These are phyloP conservation scores for Oxytorus armatus DNA, from an alignment of 2,888 invertebrate genomes.

Conservation along the genomic window DNA sequence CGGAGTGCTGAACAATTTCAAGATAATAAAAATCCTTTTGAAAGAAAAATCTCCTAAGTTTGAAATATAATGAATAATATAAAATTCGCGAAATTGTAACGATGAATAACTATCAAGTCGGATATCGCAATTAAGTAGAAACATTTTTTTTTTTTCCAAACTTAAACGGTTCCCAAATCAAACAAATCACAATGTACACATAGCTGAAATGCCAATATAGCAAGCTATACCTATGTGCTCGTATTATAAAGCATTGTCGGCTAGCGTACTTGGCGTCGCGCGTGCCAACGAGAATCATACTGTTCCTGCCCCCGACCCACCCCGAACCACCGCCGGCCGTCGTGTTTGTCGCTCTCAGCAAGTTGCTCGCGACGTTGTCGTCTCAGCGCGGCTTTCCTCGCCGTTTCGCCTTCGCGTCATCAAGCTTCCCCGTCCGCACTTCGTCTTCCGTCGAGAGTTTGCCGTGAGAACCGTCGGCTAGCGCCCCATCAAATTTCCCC, in stretches of 20 bases:
- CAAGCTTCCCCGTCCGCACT: slow-evolving; percentile 16
- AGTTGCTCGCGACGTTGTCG: slow-evolving; percentile 65
- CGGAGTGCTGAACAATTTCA: no score
- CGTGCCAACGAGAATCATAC: slow-evolving; percentile 80
- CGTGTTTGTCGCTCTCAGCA: slow-evolving; percentile 60
- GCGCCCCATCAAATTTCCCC: slow-evolving; percentile 48
- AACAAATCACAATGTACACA: neutral
- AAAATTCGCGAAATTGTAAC: no score
- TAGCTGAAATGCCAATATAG: no score
- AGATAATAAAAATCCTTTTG: no score
- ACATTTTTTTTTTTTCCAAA: no score
- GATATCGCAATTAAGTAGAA: no score
- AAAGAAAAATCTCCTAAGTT: no score
- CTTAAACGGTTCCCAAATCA: no score
- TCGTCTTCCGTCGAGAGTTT: slow-evolving; percentile 61
- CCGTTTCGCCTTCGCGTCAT: slow-evolving; percentile 58
- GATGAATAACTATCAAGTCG: no score
- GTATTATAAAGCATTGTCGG: slow-evolving; percentile 66
- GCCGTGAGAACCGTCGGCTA: slow-evolving; percentile 66
- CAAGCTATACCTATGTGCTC: slow-evolving; percentile 9
- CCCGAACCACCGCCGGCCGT: slow-evolving; percentile 54
- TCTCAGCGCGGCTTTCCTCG: slow-evolving; percentile 63
- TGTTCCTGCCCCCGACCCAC: slow-evolving; percentile 38
- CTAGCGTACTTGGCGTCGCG: slow-evolving; percentile 81
- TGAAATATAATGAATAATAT: no score